phyloP scores from a whole-genome alignment of 2,113 vertebrate species.

The Neopipo cinnamomea region DNA sequence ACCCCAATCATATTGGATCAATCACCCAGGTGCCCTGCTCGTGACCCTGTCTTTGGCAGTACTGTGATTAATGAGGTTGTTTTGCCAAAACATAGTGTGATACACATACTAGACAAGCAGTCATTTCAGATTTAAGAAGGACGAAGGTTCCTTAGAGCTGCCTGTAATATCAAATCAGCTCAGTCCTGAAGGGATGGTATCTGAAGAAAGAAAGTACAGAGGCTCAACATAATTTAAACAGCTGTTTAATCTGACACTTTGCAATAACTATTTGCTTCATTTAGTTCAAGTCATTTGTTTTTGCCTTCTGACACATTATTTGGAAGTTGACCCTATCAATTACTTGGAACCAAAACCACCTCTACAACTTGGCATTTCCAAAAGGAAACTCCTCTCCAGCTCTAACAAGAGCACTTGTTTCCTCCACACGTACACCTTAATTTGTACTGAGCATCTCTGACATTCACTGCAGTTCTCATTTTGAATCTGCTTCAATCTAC shows the following conservation, averaged over 20 bases:
- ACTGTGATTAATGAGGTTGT: background rate
- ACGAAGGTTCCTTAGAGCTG: background rate
- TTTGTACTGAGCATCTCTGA: background rate
- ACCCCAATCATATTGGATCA: background rate
- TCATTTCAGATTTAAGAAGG: background rate
- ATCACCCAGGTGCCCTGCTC: background rate
- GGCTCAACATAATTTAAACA: background rate
- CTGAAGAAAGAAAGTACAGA: background rate
- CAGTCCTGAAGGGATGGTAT: background rate
- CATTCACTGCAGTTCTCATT: background rate
- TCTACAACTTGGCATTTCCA: background rate
- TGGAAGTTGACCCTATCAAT: background rate
- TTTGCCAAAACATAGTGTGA: background rate
- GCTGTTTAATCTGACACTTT: background rate
- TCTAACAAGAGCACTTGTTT: background rate
- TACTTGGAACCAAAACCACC: background rate
- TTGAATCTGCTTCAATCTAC: background rate
- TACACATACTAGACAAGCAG: background rate
- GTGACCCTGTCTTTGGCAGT: background rate
- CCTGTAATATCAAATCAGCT: background rate
- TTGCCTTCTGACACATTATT: background rate
- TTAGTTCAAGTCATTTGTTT: background rate
- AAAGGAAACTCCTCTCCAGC: background rate
- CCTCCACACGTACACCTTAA: rapidly evolving
- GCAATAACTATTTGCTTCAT: background rate